Percentiles rank a stretch among this genome's conserved stretches.
phyloP scores from a whole-genome alignment of 2,888 invertebrate genomes.

The Lissocephala sabroskyi region DNA sequence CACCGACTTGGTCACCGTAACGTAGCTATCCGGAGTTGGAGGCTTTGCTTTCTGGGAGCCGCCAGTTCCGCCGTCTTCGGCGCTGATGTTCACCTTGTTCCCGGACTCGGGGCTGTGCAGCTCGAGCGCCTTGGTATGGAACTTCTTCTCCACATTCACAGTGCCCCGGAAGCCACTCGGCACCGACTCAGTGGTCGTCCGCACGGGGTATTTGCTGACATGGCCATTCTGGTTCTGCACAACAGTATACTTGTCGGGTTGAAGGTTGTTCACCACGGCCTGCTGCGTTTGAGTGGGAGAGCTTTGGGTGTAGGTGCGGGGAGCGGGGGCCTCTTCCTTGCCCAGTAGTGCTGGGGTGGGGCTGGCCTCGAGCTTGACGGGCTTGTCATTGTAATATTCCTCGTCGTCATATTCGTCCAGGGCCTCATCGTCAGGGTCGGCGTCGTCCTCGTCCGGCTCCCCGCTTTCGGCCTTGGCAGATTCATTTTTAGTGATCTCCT shows the following conservation, averaged over 20 bases:
- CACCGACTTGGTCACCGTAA: constrained; percentile 86
- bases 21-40: constrained; percentile 78
- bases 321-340: constrained; percentile 18
- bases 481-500: constrained; percentile 41
- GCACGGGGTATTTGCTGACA: constrained; percentile 48
- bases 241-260: constrained; percentile 55
- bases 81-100: constrained; percentile 54
- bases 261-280: constrained; percentile 47
- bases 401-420: constrained; percentile 74
- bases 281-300: constrained; percentile 67
- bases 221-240: constrained; percentile 71
- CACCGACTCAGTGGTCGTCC: constrained; percentile 66
- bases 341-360: constrained; percentile 18
- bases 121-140: constrained; percentile 69
- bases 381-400: constrained; percentile 75
- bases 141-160: constrained; percentile 71
- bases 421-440: constrained; percentile 75
- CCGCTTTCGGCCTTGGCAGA: constrained; percentile 41
- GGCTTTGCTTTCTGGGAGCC: constrained; percentile 60
- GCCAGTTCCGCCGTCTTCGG: constrained; percentile 40
- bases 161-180: constrained; percentile 72
- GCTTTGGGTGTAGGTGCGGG: constrained; percentile 55
- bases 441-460: constrained; percentile 70
- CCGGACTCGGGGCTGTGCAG: constrained; percentile 41
- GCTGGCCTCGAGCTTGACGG: constrained; percentile 57